A percentile compares a stretch with the other conserved stretches of the same genome.
Evolutionary conservation across 1,140 invertebrate genomes (phyloP).

Genomic region (Cotesia vestalis): DNA sequence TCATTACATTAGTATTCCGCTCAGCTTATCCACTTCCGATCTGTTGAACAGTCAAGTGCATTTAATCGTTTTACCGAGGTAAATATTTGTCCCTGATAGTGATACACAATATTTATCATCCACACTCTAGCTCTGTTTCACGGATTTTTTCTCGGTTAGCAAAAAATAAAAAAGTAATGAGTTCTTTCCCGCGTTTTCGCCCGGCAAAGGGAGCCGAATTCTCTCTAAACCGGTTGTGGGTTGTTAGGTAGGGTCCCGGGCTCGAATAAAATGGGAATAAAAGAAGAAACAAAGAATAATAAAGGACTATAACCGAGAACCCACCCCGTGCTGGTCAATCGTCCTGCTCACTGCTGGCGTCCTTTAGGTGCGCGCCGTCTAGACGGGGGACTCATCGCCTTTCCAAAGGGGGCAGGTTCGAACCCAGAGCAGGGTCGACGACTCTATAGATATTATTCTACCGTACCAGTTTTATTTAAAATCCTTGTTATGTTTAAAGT

Average conservation of each 20-base stretch:
- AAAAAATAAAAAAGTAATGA: too few species aligned
- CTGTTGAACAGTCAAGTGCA: too few species aligned
- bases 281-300: conserved; percentile 15
- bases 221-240: conserved; percentile 9
- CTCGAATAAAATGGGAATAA: conserved; percentile 27
- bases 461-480: too few species aligned
- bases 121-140: too few species aligned
- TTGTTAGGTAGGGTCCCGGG: conserved; percentile 12
- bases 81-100: background rate
- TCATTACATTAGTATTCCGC: background rate
- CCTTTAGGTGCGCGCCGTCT: conserved; percentile 28
- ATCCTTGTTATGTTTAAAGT: too few species aligned
- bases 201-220: conserved; percentile 5
- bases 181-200: background rate
- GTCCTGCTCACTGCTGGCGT: conserved; percentile 14
- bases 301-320: conserved; percentile 1
- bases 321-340: conserved; percentile 23
- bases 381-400: conserved; percentile 23
- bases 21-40: too few species aligned
- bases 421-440: conserved; percentile 28
- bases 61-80: too few species aligned
- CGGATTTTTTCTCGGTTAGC: too few species aligned
- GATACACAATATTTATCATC: too few species aligned
- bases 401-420: conserved; percentile 20
- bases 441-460: background rate